Percentiles rank a stretch among this genome's conserved stretches.
These are phyloP conservation scores for Perca flavescens DNA, from an alignment of 2,113 vertebrate genomes.

Conservation along the genomic window DNA sequence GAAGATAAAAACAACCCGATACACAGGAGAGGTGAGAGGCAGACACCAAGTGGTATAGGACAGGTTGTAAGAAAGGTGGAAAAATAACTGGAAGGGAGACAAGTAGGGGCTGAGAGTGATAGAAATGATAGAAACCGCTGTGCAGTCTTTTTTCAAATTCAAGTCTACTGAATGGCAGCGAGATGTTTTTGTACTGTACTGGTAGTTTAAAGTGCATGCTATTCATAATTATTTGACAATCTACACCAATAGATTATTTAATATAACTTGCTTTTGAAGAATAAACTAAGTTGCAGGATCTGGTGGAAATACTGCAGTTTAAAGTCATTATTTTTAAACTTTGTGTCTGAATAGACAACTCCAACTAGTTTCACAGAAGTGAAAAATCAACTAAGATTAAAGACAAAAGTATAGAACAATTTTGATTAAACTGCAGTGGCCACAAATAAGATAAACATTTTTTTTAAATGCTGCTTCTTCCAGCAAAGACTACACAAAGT, in stretches of 20 bases:
- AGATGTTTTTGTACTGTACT: not conserved
- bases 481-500: conserved; percentile 42
- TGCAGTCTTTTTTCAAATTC: conserved; percentile 16
- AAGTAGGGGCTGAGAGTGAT: conserved; percentile 15
- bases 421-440: conserved; percentile 51
- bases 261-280: not conserved
- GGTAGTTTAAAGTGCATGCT: conserved; percentile 1
- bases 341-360: conserved; percentile 2
- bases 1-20: conserved; percentile 66
- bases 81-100: conserved; percentile 21
- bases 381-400: not conserved
- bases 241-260: not conserved
- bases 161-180: conserved; percentile 4
- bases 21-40: conserved; percentile 68
- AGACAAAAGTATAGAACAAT: not conserved
- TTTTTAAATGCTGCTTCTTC: conserved; percentile 27
- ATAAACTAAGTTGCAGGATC: conserved; percentile 33
- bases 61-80: conserved; percentile 30
- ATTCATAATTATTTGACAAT: not conserved
- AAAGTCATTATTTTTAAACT: conserved; percentile 1
- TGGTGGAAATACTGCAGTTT: conserved; percentile 52
- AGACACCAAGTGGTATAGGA: conserved; percentile 21
- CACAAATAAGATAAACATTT: conserved; percentile 20
- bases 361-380: not conserved
- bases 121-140: conserved; percentile 56